phyloP scores from a whole-genome alignment of 1,140 invertebrate species.

The Papilio machaon region DNA sequence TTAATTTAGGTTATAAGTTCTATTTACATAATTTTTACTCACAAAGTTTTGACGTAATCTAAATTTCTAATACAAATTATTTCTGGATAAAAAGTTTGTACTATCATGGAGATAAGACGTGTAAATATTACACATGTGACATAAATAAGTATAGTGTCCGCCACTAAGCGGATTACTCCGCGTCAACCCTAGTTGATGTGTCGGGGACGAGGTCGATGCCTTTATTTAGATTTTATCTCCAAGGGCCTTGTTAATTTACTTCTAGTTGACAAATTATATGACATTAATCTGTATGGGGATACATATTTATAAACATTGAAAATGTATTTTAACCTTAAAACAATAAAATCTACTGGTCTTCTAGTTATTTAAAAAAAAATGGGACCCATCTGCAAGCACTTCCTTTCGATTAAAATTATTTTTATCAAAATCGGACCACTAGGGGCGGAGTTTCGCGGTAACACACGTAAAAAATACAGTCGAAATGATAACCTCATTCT shows the following conservation, averaged over 20 bases:
- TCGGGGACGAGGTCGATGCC: constrained; percentile 19
- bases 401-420: too few relatives aligned
- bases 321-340: neutral
- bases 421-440: too few relatives aligned
- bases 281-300: neutral
- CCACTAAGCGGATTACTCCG: constrained; percentile 10
- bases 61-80: too few relatives aligned
- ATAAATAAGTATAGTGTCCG: constrained; percentile 22
- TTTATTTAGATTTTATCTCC: constrained; percentile 24
- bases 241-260: constrained; percentile 9
- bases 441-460: too few relatives aligned
- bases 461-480: too few relatives aligned
- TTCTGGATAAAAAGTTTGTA: neutral
- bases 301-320: neutral
- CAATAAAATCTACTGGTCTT: neutral
- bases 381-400: too few relatives aligned
- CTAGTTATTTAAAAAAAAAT: too few relatives aligned
- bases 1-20: too few relatives aligned
- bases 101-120: neutral
- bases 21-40: too few relatives aligned
- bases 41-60: too few relatives aligned
- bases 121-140: constrained; percentile 10
- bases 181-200: constrained; percentile 23
- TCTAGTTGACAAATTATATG: constrained; percentile 18
- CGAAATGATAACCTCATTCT: too few relatives aligned